Percentiles rank a stretch among this genome's conserved stretches.
These are phyloP conservation scores for Neoarius graeffei DNA, from an alignment of 2,113 vertebrate genomes.

Conservation along the genomic window DNA sequence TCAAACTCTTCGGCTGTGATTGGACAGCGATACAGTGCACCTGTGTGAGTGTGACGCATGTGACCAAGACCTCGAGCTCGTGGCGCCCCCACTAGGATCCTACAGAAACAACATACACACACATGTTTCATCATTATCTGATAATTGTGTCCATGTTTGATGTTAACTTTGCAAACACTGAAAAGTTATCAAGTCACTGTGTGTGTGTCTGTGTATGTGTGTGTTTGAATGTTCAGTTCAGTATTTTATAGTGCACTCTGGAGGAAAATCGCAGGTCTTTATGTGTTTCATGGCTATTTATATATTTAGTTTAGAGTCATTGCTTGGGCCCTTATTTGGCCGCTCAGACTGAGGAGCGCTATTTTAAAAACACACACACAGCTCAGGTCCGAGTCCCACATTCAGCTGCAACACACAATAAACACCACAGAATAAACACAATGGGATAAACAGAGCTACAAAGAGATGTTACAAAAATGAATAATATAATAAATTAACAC, in stretches of 20 bases:
- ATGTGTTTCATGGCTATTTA: slow-evolving; percentile 64
- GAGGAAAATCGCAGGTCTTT: slow-evolving; percentile 52
- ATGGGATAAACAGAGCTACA: background rate
- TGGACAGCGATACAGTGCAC: slow-evolving; percentile 88
- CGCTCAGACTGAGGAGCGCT: slow-evolving; percentile 65
- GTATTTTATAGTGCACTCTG: background rate
- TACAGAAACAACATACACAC: slow-evolving; percentile 53
- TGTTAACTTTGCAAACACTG: background rate
- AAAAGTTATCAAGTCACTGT: background rate
- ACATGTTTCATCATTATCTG: background rate
- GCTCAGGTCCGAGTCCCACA: background rate
- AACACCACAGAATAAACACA: background rate
- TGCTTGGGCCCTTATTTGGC: slow-evolving; percentile 73
- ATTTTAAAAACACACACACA: slow-evolving; percentile 71
- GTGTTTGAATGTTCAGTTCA: background rate
- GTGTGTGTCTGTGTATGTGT: background rate
- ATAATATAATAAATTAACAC: background rate
- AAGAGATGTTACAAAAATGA: background rate
- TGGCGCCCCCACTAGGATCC: slow-evolving; percentile 90
- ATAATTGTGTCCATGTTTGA: background rate
- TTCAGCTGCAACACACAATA: background rate
- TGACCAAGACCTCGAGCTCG: slow-evolving; percentile 77
- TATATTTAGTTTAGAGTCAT: slow-evolving; percentile 66
- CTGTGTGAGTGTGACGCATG: slow-evolving; percentile 78
- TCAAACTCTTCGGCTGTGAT: slow-evolving; percentile 81